Conservation (phyloP, 2,888 invertebrate genomes). For the Notodonta dromedarius region DNA sequence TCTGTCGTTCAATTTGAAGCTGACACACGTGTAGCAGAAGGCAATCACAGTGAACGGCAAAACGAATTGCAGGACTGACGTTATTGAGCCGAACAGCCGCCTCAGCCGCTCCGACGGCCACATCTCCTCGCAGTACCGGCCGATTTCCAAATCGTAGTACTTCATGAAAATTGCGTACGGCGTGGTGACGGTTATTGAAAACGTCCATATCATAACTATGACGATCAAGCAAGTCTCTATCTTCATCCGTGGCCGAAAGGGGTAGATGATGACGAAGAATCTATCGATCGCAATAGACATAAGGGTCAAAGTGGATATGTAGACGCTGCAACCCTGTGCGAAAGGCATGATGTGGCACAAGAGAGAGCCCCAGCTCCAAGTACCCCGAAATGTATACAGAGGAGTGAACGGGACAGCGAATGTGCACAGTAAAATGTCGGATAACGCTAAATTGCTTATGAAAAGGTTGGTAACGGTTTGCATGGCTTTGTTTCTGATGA, state of each 20-base stretch:
- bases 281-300: slow-evolving; percentile 99
- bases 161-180: slow-evolving; percentile 96
- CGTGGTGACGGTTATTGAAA: slow-evolving; percentile 93
- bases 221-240: slow-evolving; percentile 92
- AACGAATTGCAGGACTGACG: slow-evolving; percentile 95
- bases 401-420: slow-evolving; percentile 99
- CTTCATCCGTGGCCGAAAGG: slow-evolving; percentile 96
- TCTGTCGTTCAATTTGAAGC: slow-evolving; percentile 92
- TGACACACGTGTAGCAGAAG: slow-evolving; percentile 97
- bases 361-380: slow-evolving; percentile 96
- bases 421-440: slow-evolving; percentile 96
- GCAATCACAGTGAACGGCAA: slow-evolving; percentile 97
- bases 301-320: slow-evolving; percentile 98
- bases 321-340: slow-evolving; percentile 97
- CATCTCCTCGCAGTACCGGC: slow-evolving; percentile 91
- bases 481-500: slow-evolving; percentile 96
- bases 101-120: slow-evolving; percentile 95
- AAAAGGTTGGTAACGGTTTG: slow-evolving; percentile 99
- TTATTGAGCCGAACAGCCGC: slow-evolving; percentile 92
- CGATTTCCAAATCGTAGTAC: slow-evolving; percentile 77
- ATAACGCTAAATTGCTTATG: slow-evolving; percentile 97
- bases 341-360: slow-evolving; percentile 97
- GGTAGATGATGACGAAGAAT: slow-evolving; percentile 98
- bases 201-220: slow-evolving; percentile 95
- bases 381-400: slow-evolving; percentile 94